These are phyloP conservation scores for Anableps anableps DNA, from an alignment of 2,797 vertebrate species.

Conservation along the genomic window DNA sequence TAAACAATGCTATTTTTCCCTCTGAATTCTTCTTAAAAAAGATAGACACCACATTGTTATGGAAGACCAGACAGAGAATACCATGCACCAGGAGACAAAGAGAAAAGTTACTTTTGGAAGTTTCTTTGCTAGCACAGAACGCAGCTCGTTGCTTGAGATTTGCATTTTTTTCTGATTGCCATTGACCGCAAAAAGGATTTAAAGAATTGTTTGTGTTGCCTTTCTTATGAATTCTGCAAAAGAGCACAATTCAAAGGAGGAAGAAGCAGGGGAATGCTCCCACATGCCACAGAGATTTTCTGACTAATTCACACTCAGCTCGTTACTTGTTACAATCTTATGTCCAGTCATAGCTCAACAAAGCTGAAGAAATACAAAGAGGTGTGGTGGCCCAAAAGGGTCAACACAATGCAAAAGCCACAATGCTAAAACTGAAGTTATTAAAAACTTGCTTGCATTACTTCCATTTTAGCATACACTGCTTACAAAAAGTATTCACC, in stretches of 20 bases:
- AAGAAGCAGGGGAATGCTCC: not conserved
- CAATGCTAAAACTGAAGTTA: not conserved
- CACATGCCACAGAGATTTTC: not conserved
- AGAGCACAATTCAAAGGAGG: not conserved
- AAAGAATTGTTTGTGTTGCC: not conserved
- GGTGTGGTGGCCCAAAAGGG: not conserved
- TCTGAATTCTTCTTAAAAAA: not conserved
- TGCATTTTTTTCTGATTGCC: not conserved
- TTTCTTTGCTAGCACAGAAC: not conserved
- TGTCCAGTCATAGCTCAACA: not conserved
- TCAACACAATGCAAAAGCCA: not conserved
- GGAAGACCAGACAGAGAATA: not conserved
- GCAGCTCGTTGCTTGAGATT: not conserved
- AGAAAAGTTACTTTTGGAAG: not conserved
- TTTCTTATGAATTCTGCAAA: not conserved
- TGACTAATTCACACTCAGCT: not conserved
- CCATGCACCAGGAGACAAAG: not conserved
- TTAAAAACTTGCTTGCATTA: not conserved
- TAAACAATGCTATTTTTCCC: not conserved
- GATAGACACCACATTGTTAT: not conserved
- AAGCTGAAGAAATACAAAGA: not conserved
- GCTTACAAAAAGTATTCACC: not conserved
- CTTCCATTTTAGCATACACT: not conserved
- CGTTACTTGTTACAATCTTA: not conserved
- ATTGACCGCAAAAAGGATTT: not conserved